phyloP scores from a whole-genome alignment of 2,888 invertebrate species.

The Beris chalybata region DNA sequence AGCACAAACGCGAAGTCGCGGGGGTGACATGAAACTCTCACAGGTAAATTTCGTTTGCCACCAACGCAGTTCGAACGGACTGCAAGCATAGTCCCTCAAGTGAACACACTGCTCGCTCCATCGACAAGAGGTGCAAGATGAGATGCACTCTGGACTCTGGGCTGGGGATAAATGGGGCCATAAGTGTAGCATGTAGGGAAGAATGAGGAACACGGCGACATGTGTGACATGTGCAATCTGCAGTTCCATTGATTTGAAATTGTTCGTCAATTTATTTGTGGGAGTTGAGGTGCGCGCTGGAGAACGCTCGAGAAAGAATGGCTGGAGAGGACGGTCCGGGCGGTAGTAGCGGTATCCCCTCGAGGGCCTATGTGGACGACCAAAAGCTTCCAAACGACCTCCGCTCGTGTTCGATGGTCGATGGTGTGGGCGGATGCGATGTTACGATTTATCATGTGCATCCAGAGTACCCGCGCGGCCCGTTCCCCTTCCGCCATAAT shows the following conservation, averaged over 20 bases:
- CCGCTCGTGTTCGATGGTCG: too few species aligned
- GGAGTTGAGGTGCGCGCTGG: conserved; percentile 27
- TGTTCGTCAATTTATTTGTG: conserved; percentile 29
- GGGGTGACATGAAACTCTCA: not conserved
- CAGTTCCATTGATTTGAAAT: conserved; percentile 37
- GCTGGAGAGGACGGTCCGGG: not conserved
- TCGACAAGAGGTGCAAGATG: conserved; percentile 4
- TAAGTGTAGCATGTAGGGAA: not conserved
- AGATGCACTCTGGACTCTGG: not conserved
- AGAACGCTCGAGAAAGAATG: conserved; percentile 12
- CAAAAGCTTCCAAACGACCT: too few species aligned
- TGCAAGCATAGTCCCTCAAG: conserved; percentile 20
- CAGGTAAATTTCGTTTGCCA: conserved; percentile 12
- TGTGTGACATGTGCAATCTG: conserved; percentile 34
- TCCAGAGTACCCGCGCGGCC: not conserved
- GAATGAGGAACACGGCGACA: conserved; percentile 21
- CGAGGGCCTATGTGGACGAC: not conserved
- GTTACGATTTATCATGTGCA: not conserved
- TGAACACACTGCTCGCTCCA: conserved; percentile 3
- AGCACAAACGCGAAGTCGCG: not conserved
- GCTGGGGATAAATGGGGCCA: not conserved
- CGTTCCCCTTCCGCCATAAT: not conserved
- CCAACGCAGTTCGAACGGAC: conserved; percentile 24
- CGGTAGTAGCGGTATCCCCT: not conserved
- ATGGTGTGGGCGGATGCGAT: too few species aligned